Conservation (phyloP, 2,113 vertebrate species). For the Dermatemys mawii region DNA sequence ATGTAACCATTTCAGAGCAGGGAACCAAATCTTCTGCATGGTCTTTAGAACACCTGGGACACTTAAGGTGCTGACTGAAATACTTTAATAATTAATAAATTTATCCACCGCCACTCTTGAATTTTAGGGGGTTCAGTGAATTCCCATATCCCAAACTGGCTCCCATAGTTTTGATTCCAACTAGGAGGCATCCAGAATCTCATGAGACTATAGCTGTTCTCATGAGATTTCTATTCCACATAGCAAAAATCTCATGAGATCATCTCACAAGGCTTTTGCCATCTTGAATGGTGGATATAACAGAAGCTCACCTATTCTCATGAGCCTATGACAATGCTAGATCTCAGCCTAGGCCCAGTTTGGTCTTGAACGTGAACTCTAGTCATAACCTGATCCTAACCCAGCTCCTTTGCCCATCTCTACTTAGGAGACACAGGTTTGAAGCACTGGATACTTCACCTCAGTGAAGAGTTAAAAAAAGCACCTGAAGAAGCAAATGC, state of each 20-base stretch:
- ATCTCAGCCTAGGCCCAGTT: not conserved
- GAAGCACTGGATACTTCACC: not conserved
- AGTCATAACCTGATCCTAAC: not conserved
- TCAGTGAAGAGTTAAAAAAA: constrained; percentile 35
- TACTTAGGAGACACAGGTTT: not conserved
- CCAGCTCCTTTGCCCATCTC: not conserved
- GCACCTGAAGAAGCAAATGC: constrained; percentile 56
- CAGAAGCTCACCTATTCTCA: not conserved
- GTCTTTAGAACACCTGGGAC: not conserved
- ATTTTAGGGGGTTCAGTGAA: not conserved
- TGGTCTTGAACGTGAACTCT: not conserved
- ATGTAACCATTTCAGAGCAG: not conserved
- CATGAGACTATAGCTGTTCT: rapidly evolving
- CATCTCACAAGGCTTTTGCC: not conserved
- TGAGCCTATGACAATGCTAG: not conserved
- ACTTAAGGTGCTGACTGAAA: not conserved
- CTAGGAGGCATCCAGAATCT: not conserved
- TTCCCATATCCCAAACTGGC: not conserved
- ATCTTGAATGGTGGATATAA: not conserved
- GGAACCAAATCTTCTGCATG: not conserved
- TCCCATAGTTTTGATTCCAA: not conserved
- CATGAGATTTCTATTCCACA: not conserved
- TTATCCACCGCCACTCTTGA: not conserved
- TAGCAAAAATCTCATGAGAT: not conserved
- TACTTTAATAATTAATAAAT: not conserved